Conservation (phyloP, 2,797 vertebrate species). For the Acanthis flammea region DNA sequence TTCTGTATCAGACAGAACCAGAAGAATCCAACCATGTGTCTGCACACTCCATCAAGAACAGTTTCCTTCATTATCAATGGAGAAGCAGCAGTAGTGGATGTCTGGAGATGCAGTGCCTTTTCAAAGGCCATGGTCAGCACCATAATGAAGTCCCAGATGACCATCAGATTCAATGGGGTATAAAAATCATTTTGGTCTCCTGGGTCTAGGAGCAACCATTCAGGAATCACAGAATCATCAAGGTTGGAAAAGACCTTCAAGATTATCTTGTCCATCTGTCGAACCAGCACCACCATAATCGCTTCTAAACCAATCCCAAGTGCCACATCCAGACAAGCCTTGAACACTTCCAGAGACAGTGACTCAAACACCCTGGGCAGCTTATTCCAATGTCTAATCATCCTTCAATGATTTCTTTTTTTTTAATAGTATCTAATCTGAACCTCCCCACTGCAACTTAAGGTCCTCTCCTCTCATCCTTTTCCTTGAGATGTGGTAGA, state of each 20-base stretch:
- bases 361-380: not conserved
- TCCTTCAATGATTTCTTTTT: not conserved
- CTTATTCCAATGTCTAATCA: not conserved
- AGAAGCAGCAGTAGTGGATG: not conserved
- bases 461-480: not conserved
- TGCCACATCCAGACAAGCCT: not conserved
- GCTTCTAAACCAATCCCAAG: not conserved
- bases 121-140: not conserved
- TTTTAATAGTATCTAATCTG: not conserved
- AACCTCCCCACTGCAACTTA: rapidly evolving
- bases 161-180: not conserved
- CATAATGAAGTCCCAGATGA: not conserved
- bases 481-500: not conserved
- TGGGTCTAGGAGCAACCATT: not conserved
- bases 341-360: not conserved
- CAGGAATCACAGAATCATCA: not conserved
- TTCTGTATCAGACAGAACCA: not conserved
- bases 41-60: not conserved
- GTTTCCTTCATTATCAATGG: not conserved
- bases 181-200: not conserved
- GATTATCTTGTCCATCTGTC: not conserved
- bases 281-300: not conserved
- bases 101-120: not conserved
- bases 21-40: not conserved
- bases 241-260: not conserved